phyloP scores from a whole-genome alignment of 2,797 vertebrate species.

The Leptoclinus maculatus region DNA sequence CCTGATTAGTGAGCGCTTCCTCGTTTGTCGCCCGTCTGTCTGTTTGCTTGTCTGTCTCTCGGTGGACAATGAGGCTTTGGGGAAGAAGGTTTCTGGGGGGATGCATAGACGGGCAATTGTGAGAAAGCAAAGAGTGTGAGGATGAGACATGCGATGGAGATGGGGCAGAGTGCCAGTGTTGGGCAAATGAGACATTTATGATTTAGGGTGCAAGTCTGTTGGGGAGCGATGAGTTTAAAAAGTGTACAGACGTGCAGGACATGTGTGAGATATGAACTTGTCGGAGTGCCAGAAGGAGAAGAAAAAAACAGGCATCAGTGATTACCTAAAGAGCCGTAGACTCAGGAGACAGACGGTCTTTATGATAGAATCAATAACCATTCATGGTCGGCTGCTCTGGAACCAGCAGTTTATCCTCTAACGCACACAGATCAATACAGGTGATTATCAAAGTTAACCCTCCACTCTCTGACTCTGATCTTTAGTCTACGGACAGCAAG shows the following conservation, averaged over 20 bases:
- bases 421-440: slow-evolving; percentile 76
- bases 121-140: slow-evolving; percentile 20
- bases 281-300: slow-evolving; percentile 19
- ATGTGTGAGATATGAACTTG: slow-evolving; percentile 61
- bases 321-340: slow-evolving; percentile 74
- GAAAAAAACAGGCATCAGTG: slow-evolving; percentile 59
- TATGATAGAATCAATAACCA: slow-evolving; percentile 79
- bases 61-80: slow-evolving; percentile 8
- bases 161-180: neutral
- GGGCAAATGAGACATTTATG: slow-evolving; percentile 5
- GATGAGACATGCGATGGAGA: slow-evolving; percentile 19
- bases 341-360: slow-evolving; percentile 69
- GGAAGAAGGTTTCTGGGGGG: slow-evolving; percentile 1
- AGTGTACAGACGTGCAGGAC: slow-evolving; percentile 17
- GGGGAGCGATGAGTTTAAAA: slow-evolving; percentile 10
- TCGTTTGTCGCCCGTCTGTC: slow-evolving; percentile 43
- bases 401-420: slow-evolving; percentile 65
- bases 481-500: slow-evolving; percentile 43
- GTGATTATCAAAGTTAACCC: slow-evolving; percentile 79
- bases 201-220: slow-evolving; percentile 3
- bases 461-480: slow-evolving; percentile 62
- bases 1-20: slow-evolving; percentile 89
- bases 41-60: slow-evolving; percentile 41
- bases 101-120: slow-evolving; percentile 19
- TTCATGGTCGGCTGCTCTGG: slow-evolving; percentile 74